Evolutionary conservation across 2,113 vertebrate genomes (phyloP), one percentile per base, ranked within the genome.

Genomic region (Caracal caracal): DNA sequence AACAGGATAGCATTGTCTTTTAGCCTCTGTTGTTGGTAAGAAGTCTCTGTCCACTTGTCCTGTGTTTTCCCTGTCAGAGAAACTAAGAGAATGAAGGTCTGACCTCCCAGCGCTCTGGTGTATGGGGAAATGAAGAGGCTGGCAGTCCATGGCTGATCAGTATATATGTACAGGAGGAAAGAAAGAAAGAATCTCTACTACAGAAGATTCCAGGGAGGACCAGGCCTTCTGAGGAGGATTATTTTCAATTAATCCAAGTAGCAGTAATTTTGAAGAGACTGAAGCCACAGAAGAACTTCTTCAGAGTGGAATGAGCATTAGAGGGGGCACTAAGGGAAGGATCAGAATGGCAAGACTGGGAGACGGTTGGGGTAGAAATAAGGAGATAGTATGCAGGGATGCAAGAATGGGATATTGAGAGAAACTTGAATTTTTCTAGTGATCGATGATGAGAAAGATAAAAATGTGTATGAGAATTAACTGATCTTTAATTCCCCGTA

Each of bases 1-100:
- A 92, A 65, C 81, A 68, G 43, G 30, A 80, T 63, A 61, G 16
- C 33, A 43, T 88, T 85, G 49, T 88, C 53, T 53, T 71, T 73
- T 80, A 80, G 65, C 16, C 33, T 93, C 40, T 75, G 40, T 86
- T 88, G 16, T 65, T 94, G 51, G 49, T 94, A 81, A 88, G 63
- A 95, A 89, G 47, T 68, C 13, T 26, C 79, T 81, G 10, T 94
- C 63, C 66, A 7, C 70, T 63, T 83, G 35, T 82, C 66, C 40
- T 79, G 0, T 79, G n/a, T 89, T n/a, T 75, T 86, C 11, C 65
- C 43, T 65, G 26, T 81, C n/a, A 24, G 61, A 89, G 75, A 66
- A 92, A 70, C 37, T 47, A 51, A 86, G 65, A 90, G 61, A 79
- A 68, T 59, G 35, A 93, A 86, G 73, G 13, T 37, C 30, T 8